Evolutionary conservation across 2,797 vertebrate species (phyloP).

Genomic region (Clarias laeviceps): DNA sequence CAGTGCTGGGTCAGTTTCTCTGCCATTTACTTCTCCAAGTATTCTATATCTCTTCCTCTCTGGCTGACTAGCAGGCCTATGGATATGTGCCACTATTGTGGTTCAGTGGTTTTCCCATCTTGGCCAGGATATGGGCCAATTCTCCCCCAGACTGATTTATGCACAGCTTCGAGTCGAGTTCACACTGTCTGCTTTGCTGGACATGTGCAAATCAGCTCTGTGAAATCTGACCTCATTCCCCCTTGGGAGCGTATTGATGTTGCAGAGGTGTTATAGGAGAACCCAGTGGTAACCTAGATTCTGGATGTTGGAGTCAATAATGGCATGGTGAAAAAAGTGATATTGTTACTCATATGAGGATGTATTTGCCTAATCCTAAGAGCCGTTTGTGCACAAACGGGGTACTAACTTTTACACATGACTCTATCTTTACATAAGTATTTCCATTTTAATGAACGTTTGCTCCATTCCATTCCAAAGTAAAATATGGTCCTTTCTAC

Average conservation of each 20-base stretch:
- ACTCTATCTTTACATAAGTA: too few species aligned
- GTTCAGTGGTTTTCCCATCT: constrained; percentile 21
- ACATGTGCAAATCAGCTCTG: constrained; percentile 3
- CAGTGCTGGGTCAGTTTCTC: neutral
- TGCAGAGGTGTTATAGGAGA: neutral
- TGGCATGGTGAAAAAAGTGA: too few species aligned
- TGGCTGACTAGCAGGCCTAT: constrained; percentile 9
- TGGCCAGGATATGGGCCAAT: constrained; percentile 8
- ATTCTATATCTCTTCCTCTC: neutral
- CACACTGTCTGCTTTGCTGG: neutral
- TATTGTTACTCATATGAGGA: too few species aligned
- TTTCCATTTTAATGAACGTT: too few species aligned
- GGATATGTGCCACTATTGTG: constrained; percentile 14
- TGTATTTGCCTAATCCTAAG: too few species aligned
- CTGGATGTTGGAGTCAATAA: neutral
- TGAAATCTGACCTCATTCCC: neutral
- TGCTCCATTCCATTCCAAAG: too few species aligned
- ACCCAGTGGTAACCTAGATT: neutral
- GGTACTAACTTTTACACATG: too few species aligned
- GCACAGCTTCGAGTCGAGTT: constrained; percentile 2
- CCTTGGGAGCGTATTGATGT: neutral
- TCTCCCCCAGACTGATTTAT: neutral
- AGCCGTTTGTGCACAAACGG: too few species aligned
- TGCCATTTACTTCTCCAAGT: neutral
- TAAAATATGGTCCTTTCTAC: too few species aligned